A percentile compares a stretch with the other conserved stretches of the same genome.
Evolutionary conservation across 2,888 invertebrate genomes (phyloP).

Genomic region (Polyommatus icarus): DNA sequence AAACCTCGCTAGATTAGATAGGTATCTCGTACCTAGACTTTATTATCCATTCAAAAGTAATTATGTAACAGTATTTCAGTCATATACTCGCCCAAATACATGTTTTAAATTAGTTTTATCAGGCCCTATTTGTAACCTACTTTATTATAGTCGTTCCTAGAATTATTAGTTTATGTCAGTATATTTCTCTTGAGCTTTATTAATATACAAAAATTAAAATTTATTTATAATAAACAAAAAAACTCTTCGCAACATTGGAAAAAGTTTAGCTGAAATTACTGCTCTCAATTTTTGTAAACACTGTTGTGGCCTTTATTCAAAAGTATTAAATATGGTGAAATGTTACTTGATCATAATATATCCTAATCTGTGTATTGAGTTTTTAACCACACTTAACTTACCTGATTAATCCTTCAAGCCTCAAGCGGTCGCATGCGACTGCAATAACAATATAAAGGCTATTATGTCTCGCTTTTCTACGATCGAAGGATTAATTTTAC

Average conservation of each 20-base stretch:
- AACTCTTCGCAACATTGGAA: no score
- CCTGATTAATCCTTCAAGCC: neutral
- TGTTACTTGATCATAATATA: neutral
- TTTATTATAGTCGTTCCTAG: neutral
- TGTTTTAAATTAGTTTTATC: neutral
- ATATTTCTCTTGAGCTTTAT: neutral
- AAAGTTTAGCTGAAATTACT: neutral
- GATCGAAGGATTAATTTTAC: no score
- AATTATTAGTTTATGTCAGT: neutral
- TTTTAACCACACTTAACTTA: neutral
- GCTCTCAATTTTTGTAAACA: neutral
- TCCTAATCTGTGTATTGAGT: no score
- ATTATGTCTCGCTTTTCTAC: no score
- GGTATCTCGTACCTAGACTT: slow-evolving; percentile 48
- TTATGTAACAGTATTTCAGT: slow-evolving; percentile 23
- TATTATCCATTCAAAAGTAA: slow-evolving; percentile 38
- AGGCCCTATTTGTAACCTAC: neutral
- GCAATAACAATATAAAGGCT: no score
- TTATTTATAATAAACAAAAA: neutral
- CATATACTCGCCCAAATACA: neutral
- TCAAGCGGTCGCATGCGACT: no score
- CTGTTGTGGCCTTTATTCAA: no score
- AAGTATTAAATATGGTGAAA: neutral
- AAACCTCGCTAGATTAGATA: slow-evolving; percentile 66
- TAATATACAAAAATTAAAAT: neutral